Conservation (phyloP, 1,140 invertebrate genomes). For the Polyergus mexicanus region DNA sequence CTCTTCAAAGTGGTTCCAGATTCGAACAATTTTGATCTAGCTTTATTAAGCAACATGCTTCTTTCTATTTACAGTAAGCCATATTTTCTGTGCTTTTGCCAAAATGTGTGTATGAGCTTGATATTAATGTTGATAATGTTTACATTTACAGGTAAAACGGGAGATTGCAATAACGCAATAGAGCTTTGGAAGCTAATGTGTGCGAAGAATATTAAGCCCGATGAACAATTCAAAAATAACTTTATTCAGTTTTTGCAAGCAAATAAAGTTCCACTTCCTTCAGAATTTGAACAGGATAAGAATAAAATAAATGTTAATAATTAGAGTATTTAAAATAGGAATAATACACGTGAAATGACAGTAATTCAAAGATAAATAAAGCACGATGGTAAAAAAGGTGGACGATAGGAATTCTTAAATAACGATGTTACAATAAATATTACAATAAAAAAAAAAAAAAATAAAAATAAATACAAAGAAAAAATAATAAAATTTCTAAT, state of each 20-base stretch:
- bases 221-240: slow-evolving; percentile 78
- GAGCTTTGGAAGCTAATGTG: slow-evolving; percentile 85
- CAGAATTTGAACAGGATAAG: background rate
- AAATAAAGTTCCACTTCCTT: slow-evolving; percentile 9
- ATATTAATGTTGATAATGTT: slow-evolving; percentile 45
- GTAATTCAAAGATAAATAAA: slow-evolving; percentile 70
- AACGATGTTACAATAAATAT: slow-evolving; percentile 74
- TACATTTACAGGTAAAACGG: slow-evolving; percentile 84
- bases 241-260: background rate
- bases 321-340: background rate
- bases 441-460: slow-evolving; percentile 75
- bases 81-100: slow-evolving; percentile 11
- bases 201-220: slow-evolving; percentile 81
- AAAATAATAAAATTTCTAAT: slow-evolving; percentile 1
- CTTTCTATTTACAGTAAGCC: slow-evolving; percentile 87
- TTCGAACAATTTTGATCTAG: slow-evolving; percentile 78
- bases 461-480: background rate
- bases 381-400: slow-evolving; percentile 63
- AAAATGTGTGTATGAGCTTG: background rate
- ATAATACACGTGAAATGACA: background rate
- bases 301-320: background rate
- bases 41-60: slow-evolving; percentile 85
- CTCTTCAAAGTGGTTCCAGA: slow-evolving; percentile 79
- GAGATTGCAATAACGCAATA: slow-evolving; percentile 83
- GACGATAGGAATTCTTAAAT: slow-evolving; percentile 75